Evolutionary conservation across 2,797 vertebrate genomes (phyloP), one percentile per base, ranked within the genome.

Genomic region (Pipistrellus pipistrellus): DNA sequence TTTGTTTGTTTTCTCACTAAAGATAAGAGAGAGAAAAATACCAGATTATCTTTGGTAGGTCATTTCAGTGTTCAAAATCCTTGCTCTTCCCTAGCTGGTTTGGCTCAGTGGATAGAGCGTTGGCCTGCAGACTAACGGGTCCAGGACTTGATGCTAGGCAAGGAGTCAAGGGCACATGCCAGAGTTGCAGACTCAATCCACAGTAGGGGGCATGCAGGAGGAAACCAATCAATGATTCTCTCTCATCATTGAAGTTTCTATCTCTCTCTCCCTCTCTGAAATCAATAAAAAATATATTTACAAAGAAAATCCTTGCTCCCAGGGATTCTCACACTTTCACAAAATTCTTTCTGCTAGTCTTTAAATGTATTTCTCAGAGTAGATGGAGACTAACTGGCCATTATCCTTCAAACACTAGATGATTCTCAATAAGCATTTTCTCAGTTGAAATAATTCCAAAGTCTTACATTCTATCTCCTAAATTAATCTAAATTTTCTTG

Each of bases 361-460:
- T 77, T 68, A 73, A 66, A 30, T 48, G 11, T 80, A 69, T 73
- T 92, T 95, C 41, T 86, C 48, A 48, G 35, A 77, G 23, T 76
- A 44, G 20, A 81, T 9, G 8, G 38, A 87, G 17, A 72, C 4
- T 73, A 64, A 88, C 48, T 78, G 11, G 8, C 7, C 59, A 68
- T 41, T 73, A 48, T 57, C 6, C 7, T 93, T 57, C 41, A 85
- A 93, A 57, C 83, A 76, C n/a, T 66, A 68, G 30, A 46, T 90
- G 18, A 88, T 75, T 78, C 15, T 86, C 41, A 9, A 20, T 57
- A 46, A 69, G 17, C 66, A 94, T 76, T 81, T 88, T 38, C 8
- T 38, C 23, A 55, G 38, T 32, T 71, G 25, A 96, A 96, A 91
- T 91, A 94, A 93, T 90, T 94, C 32, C 81, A 85, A 88, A 78